A percentile compares a stretch with the other conserved stretches of the same genome.
Evolutionary conservation across 2,888 invertebrate genomes (phyloP).

Genomic region (Nipponacmea schrenckii): DNA sequence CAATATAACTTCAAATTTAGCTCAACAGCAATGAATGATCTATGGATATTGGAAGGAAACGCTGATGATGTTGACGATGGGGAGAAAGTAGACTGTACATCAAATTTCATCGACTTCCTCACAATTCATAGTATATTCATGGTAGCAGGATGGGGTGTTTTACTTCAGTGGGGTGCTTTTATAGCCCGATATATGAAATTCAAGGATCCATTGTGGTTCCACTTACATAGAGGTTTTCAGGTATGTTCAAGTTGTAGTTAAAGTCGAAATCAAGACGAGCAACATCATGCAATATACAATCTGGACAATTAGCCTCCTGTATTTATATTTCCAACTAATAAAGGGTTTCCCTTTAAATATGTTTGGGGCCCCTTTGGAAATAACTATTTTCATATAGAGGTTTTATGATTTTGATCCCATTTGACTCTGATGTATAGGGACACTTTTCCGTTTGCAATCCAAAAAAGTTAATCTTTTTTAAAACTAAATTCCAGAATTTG

Average conservation of each 20-base stretch:
- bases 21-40: conserved; percentile 30
- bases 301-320: too few relatives aligned
- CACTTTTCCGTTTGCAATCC: too few relatives aligned
- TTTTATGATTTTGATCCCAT: too few relatives aligned
- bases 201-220: conserved; percentile 35
- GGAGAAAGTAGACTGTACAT: conserved; percentile 26
- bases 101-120: conserved; percentile 36
- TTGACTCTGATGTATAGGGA: too few relatives aligned
- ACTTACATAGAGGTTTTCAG: conserved; percentile 40
- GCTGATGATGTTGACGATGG: conserved; percentile 33
- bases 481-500: too few relatives aligned
- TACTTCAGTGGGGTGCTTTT: conserved; percentile 44
- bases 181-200: conserved; percentile 38
- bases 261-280: too few relatives aligned
- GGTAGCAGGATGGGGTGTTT: conserved; percentile 41
- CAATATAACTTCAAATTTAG: conserved; percentile 9
- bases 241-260: conserved; percentile 18
- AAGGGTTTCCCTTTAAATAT: too few relatives aligned
- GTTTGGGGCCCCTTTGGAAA: too few relatives aligned
- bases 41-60: conserved; percentile 40
- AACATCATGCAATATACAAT: too few relatives aligned
- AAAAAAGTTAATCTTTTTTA: too few relatives aligned
- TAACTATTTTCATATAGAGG: too few relatives aligned
- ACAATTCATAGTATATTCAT: conserved; percentile 44
- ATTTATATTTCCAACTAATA: too few relatives aligned